These are phyloP conservation scores for Agrochola litura DNA, from an alignment of 2,888 invertebrate species.

Conservation along the genomic window DNA sequence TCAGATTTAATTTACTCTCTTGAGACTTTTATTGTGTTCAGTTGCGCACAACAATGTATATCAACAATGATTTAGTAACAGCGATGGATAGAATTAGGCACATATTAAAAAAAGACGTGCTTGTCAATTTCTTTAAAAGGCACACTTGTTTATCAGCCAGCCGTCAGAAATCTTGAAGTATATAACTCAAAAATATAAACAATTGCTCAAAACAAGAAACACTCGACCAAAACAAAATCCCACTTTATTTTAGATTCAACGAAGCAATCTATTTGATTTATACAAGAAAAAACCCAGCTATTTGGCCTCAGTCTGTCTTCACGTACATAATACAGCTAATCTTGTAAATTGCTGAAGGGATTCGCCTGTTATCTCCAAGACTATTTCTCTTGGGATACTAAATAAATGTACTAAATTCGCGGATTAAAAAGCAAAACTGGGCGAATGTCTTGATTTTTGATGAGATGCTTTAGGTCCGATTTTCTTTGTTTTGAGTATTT, in stretches of 20 bases:
- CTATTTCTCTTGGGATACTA: slow-evolving; percentile 65
- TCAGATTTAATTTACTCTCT: slow-evolving; percentile 8
- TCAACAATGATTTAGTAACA: background rate
- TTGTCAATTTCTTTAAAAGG: no score
- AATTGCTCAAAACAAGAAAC: slow-evolving; percentile 12
- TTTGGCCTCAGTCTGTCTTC: slow-evolving; percentile 63
- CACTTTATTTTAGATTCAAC: slow-evolving; percentile 61
- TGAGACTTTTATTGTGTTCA: background rate
- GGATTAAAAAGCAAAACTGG: slow-evolving; percentile 62
- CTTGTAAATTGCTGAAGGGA: slow-evolving; percentile 65
- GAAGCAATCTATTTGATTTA: slow-evolving; percentile 64
- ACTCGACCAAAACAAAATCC: slow-evolving; percentile 42
- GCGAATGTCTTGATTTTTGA: slow-evolving; percentile 59
- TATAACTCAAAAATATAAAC: slow-evolving; percentile 1
- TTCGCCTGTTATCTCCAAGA: slow-evolving; percentile 61
- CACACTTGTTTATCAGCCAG: no score
- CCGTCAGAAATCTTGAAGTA: background rate
- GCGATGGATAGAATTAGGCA: background rate
- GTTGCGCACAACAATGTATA: background rate
- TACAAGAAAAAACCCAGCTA: slow-evolving; percentile 58
- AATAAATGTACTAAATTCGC: slow-evolving; percentile 66
- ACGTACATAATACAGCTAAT: slow-evolving; percentile 67
- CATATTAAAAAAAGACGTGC: background rate
- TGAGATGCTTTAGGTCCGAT: slow-evolving; percentile 42
- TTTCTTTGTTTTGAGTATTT: slow-evolving; percentile 32